phyloP scores from a whole-genome alignment of 2,888 invertebrate genomes.

The Trichogramma evanescens region DNA sequence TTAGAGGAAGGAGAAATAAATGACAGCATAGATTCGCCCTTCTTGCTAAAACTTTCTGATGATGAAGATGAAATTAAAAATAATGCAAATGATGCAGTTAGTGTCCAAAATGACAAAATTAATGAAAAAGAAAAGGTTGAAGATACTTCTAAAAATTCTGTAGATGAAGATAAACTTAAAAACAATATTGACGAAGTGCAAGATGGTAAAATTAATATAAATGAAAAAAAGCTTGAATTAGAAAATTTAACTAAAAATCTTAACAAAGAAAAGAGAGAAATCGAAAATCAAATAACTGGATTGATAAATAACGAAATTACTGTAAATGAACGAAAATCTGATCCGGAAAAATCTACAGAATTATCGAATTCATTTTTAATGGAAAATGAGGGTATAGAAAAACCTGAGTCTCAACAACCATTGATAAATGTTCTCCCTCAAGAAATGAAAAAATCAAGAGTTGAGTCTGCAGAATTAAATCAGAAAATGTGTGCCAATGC shows the following conservation, averaged over 20 bases:
- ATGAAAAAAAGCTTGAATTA: neutral
- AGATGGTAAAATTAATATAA: neutral
- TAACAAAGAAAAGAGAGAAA: neutral
- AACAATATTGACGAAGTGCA: too few relatives aligned
- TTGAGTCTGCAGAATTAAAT: neutral
- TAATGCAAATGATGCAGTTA: neutral
- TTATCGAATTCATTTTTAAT: too few relatives aligned
- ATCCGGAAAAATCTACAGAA: slow-evolving; percentile 1
- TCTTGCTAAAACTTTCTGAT: too few relatives aligned
- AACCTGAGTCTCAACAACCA: too few relatives aligned
- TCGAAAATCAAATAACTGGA: neutral
- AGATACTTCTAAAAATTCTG: too few relatives aligned
- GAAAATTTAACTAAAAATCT: neutral
- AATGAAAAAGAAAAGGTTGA: neutral
- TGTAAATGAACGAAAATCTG: neutral
- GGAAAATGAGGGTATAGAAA: neutral
- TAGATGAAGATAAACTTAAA: too few relatives aligned
- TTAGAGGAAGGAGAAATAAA: too few relatives aligned
- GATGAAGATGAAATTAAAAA: neutral
- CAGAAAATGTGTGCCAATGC: neutral
- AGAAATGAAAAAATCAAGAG: too few relatives aligned
- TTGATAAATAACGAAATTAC: neutral
- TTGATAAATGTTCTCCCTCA: too few relatives aligned
- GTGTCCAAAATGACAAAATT: neutral
- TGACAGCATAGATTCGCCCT: too few relatives aligned